Evolutionary conservation across 2,888 invertebrate genomes (phyloP).

Genomic region (Machimus rusticus): DNA sequence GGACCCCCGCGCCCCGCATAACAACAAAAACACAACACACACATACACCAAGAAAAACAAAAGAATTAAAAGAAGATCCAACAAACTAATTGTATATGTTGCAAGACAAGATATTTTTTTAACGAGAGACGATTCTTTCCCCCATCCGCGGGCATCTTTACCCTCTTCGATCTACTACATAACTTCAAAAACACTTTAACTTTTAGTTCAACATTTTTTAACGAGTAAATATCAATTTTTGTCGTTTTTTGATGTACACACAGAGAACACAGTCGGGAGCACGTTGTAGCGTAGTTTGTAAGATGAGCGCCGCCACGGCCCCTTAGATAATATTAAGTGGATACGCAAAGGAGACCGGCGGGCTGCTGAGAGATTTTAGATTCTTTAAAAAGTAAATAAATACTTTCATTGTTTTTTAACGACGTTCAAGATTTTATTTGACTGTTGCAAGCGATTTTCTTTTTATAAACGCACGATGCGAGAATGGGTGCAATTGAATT

Average conservation of each 20-base stretch:
- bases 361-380: not conserved
- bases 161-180: not conserved
- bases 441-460: slow-evolving; percentile 2
- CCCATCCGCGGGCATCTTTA: not conserved
- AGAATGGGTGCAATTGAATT: not conserved
- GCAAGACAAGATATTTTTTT: not conserved
- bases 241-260: not conserved
- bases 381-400: slow-evolving; percentile 12
- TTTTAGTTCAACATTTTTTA: not conserved
- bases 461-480: not conserved
- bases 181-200: not conserved
- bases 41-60: not conserved
- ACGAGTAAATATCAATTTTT: not conserved
- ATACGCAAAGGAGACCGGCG: not conserved
- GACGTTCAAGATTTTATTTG: slow-evolving; percentile 13
- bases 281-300: not conserved
- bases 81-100: not conserved
- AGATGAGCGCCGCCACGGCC: not conserved
- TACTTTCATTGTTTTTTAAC: slow-evolving; percentile 28
- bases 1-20: not conserved
- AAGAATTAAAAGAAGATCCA: not conserved
- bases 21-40: not conserved
- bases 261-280: not conserved
- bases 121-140: not conserved
- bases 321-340: not conserved